Evolutionary conservation across 2,888 invertebrate genomes (phyloP), one percentile per base, ranked within the genome.

Genomic region (Athrips mouffetella): DNA sequence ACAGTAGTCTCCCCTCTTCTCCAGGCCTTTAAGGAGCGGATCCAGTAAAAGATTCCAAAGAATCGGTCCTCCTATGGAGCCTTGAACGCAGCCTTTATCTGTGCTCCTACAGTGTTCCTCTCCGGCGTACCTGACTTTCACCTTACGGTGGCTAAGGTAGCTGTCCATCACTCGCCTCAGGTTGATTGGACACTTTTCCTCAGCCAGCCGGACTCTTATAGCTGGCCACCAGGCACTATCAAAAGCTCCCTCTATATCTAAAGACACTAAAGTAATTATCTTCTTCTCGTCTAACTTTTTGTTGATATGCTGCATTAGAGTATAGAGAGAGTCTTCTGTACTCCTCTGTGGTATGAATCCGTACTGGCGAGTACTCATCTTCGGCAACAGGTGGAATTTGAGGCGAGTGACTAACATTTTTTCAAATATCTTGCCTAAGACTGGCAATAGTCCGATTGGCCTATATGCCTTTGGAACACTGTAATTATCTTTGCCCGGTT

Each of bases 221-320:
- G 45, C 49, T 0, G 55, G 58, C 55, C 55, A 55, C 49, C 50
- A 51, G 3, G 52, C 41, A 8, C 41, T 41, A 10, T 41, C 41
- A 16, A 41, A 41, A 7, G 41, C 41, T 8, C 41, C 41, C 41
- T 41, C 41, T 25, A 41, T 41, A 8, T 41, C 41, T 16, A 41
- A 16, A 15, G 41, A 41, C 3, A 21, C 42, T 8, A 11, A 5
- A 3, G 41, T 41, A 7, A 41, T 41, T 2, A 41, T 2, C 15
- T 41, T 41, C 25, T 41, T 41, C 2, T 41, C 8, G 2, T 41
- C 27, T 2, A 41, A 15, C 6, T 41, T 41, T 4, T 2, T 15
- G 3, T 23, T 7, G 8, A 52, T 48, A 23, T 52, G 23, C 40
- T n/a, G n/a, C n/a, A n/a, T n/a, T n/a, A n/a, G n/a, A n/a, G n/a